Percentiles rank a stretch among this genome's conserved stretches.
Conservation (phyloP, 2,888 invertebrate genomes). For the Drosophila neoperkinsi region DNA sequence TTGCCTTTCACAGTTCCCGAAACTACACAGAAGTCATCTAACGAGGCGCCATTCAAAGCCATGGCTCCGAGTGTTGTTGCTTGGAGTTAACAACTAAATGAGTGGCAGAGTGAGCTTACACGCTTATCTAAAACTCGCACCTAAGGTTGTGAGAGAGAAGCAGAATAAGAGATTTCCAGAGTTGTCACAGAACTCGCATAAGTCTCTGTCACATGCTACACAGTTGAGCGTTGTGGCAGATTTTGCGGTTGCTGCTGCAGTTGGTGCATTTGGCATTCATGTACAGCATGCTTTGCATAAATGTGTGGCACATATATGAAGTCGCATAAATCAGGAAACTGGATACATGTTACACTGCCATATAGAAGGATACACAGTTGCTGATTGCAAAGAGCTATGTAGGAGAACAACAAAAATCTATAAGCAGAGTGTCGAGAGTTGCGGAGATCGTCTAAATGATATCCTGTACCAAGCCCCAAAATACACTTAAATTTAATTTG, state of each 20-base stretch:
- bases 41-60: constrained; percentile 23
- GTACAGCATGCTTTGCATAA: constrained; percentile 53
- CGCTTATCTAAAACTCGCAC: constrained; percentile 36
- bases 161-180: constrained; percentile 35
- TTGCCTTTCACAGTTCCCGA: constrained; percentile 11
- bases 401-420: constrained; percentile 8
- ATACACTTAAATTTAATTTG: background rate
- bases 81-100: constrained; percentile 14
- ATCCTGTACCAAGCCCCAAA: background rate
- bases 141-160: constrained; percentile 21
- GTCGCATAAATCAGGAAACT: constrained; percentile 72
- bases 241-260: constrained; percentile 50
- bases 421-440: background rate
- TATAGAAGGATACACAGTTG: constrained; percentile 49
- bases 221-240: constrained; percentile 55
- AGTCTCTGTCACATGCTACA: constrained; percentile 63
- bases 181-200: constrained; percentile 51
- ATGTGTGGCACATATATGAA: constrained; percentile 59
- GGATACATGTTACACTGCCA: constrained; percentile 43
- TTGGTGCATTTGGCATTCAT: constrained; percentile 17
- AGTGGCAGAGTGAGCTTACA: constrained; percentile 9
- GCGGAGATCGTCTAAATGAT: background rate
- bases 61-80: constrained; percentile 2
- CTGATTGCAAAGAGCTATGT: constrained; percentile 42
- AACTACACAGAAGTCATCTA: constrained; percentile 33